Evolutionary conservation across 1,140 invertebrate genomes (phyloP).

Genomic region (Oppia nitens): DNA sequence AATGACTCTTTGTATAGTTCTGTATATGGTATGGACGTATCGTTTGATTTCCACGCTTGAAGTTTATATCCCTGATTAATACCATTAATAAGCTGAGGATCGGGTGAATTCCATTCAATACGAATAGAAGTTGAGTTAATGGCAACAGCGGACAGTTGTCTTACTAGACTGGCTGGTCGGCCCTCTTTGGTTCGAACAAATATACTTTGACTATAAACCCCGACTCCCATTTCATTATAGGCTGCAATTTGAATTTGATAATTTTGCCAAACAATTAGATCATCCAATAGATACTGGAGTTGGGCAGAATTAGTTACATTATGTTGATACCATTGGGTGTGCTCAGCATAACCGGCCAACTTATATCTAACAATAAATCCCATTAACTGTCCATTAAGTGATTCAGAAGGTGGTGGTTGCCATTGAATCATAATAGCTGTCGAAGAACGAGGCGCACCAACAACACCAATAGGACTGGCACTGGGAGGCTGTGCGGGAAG

Average conservation of each 20-base stretch:
- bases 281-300: constrained; percentile 75
- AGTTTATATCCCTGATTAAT: constrained; percentile 95
- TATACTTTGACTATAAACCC: constrained; percentile 73
- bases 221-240: constrained; percentile 90
- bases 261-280: constrained; percentile 92
- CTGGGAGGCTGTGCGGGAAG: constrained; percentile 44
- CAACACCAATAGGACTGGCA: constrained; percentile 68
- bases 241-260: constrained; percentile 94
- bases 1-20: constrained; percentile 11
- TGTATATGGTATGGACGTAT: background rate
- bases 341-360: constrained; percentile 71
- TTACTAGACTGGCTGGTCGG: constrained; percentile 51
- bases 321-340: constrained; percentile 58
- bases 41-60: constrained; percentile 6
- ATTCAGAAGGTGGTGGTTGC: constrained; percentile 80
- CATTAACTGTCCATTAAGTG: constrained; percentile 80
- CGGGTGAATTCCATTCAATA: constrained; percentile 74
- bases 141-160: constrained; percentile 53
- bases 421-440: constrained; percentile 94
- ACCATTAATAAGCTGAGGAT: constrained; percentile 94
- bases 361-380: constrained; percentile 84
- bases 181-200: constrained; percentile 89
- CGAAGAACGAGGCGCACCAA: constrained; percentile 73
- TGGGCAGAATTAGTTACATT: constrained; percentile 87
- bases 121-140: constrained; percentile 69